Percentiles rank a stretch among this genome's conserved stretches.
Conservation (phyloP, 2,888 invertebrate species). For the Mystacides longicornis region DNA sequence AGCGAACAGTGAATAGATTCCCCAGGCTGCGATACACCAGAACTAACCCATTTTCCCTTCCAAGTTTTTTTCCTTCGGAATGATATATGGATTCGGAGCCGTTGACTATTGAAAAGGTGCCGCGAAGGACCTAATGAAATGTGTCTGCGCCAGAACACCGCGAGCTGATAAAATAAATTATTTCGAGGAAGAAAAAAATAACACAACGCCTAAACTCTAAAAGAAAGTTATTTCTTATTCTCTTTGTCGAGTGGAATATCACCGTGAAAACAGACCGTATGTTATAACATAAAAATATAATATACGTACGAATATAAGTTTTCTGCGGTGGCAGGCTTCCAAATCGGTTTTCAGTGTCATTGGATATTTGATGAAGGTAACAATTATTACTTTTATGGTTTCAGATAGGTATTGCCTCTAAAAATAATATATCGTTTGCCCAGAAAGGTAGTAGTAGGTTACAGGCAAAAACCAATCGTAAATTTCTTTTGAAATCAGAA, state of each 20-base stretch:
- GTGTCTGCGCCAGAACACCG: neutral
- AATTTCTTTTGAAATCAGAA: too few relatives aligned
- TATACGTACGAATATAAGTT: neutral
- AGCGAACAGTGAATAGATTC: neutral
- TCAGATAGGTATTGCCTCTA: too few relatives aligned
- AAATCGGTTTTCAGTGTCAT: too few relatives aligned
- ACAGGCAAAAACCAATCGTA: too few relatives aligned
- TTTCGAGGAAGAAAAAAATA: neutral
- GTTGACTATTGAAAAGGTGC: neutral
- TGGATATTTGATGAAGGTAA: too few relatives aligned
- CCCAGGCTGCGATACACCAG: neutral
- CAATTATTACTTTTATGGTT: too few relatives aligned
- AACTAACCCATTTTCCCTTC: neutral
- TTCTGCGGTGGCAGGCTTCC: neutral
- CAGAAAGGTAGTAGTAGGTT: too few relatives aligned
- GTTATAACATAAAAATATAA: too few relatives aligned
- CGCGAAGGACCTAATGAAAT: neutral
- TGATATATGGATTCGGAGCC: neutral
- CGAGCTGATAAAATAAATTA: neutral
- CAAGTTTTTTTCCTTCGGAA: neutral
- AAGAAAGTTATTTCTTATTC: too few relatives aligned
- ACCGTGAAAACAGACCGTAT: too few relatives aligned
- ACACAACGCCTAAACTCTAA: neutral
- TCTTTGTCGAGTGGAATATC: too few relatives aligned
- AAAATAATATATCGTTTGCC: too few relatives aligned